Conservation (phyloP, 2,797 vertebrate species). For the Masticophis lateralis region DNA sequence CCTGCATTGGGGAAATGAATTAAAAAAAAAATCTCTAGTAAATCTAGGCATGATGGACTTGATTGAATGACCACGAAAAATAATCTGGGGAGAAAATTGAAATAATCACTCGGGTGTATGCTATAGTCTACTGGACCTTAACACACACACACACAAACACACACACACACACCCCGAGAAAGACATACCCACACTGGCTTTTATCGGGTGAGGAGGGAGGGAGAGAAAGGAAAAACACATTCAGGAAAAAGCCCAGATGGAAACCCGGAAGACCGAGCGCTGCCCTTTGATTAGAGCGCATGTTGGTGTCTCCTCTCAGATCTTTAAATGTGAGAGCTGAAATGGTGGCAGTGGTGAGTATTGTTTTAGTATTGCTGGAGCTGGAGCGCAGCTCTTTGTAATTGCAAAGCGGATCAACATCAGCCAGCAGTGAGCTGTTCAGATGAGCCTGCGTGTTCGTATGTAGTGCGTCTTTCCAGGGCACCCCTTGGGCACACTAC, state of each 20-base stretch:
- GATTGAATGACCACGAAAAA: slow-evolving; percentile 55
- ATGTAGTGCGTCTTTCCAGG: neutral
- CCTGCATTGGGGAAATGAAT: slow-evolving; percentile 59
- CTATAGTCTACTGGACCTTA: slow-evolving; percentile 43
- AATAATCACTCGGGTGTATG: slow-evolving; percentile 42
- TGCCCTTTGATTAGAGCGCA: neutral
- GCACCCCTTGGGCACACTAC: neutral
- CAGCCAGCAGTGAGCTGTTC: neutral
- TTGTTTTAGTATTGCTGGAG: neutral
- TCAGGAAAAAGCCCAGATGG: slow-evolving; percentile 19
- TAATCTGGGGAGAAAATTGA: slow-evolving; percentile 58
- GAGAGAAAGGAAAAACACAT: neutral
- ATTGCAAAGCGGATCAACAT: fast-evolving
- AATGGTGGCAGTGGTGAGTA: neutral
- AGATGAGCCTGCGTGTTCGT: neutral
- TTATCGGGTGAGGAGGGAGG: neutral
- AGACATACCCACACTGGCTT: neutral
- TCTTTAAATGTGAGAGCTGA: neutral
- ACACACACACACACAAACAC: neutral
- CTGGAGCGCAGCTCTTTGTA: neutral
- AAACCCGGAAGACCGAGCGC: fast-evolving
- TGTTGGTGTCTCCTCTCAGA: neutral
- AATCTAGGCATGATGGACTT: slow-evolving; percentile 62
- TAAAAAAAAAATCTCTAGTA: slow-evolving; percentile 61
- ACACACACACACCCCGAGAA: neutral